These are phyloP conservation scores for Hermaeophaga mercurialis DNA, from an alignment of 2,888 invertebrate genomes.

Conservation along the genomic window DNA sequence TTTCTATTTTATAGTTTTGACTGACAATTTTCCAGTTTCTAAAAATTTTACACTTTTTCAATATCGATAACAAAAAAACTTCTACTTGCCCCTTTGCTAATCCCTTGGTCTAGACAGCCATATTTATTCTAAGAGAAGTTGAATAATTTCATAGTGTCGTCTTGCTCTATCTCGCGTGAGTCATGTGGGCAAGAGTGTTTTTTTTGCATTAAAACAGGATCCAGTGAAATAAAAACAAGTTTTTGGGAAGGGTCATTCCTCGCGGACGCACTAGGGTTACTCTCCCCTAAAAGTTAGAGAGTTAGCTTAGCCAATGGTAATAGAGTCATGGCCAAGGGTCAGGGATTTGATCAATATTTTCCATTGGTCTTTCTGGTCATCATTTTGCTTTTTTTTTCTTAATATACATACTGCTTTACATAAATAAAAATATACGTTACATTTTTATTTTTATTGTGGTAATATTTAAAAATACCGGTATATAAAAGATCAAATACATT, in stretches of 20 bases:
- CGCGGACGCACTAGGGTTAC: constrained; percentile 27
- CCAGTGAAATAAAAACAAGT: constrained; percentile 29
- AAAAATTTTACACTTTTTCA: no score
- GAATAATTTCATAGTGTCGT: constrained; percentile 21
- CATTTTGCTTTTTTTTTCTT: no score
- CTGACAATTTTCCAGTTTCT: no score
- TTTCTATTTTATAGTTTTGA: no score
- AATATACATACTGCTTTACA: no score
- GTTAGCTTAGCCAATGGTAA: constrained; percentile 22
- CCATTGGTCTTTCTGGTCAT: no score
- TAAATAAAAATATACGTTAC: no score
- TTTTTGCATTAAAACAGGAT: constrained; percentile 30
- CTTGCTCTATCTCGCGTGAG: constrained; percentile 22
- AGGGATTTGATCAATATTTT: constrained; percentile 26
- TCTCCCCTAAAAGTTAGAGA: constrained; percentile 25
- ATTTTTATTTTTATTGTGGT: no score
- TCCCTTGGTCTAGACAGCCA: constrained; percentile 13
- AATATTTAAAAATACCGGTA: no score
- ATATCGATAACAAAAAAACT: no score
- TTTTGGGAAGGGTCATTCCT: constrained; percentile 32
- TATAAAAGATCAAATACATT: no score
- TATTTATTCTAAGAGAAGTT: constrained; percentile 21
- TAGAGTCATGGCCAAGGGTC: constrained; percentile 28
- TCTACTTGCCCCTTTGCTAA: no score
- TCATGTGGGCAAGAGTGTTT: constrained; percentile 23